Evolutionary conservation across 2,113 vertebrate species (phyloP).

Genomic region (Symphodus melops): DNA sequence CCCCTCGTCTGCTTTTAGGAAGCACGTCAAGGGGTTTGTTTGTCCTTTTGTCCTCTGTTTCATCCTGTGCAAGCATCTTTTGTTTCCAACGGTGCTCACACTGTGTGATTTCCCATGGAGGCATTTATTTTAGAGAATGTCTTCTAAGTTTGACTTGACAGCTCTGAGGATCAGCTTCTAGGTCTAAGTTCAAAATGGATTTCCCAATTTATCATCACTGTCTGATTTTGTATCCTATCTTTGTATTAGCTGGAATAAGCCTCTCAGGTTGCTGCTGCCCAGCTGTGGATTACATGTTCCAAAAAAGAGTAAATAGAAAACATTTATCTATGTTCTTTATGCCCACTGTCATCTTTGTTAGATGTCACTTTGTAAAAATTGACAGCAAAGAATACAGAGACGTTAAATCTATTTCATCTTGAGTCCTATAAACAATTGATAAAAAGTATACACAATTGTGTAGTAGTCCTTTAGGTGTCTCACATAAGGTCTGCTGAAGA

Average conservation of each 20-base stretch:
- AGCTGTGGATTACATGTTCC: too few species aligned
- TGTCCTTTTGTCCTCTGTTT: constrained; percentile 37
- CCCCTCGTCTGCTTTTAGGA: constrained; percentile 30
- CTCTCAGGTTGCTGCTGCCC: neutral
- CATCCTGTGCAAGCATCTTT: constrained; percentile 30
- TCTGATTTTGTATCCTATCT: neutral
- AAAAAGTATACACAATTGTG: neutral
- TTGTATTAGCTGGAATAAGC: neutral
- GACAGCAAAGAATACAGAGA: neutral
- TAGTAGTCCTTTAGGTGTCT: neutral
- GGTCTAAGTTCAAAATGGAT: constrained; percentile 4
- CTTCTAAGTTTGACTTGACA: constrained; percentile 7
- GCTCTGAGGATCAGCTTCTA: neutral
- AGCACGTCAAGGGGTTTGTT: constrained; percentile 21
- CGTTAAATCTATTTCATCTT: neutral
- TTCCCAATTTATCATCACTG: neutral
- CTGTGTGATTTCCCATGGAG: neutral
- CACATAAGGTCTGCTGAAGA: neutral
- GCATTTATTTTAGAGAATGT: constrained; percentile 14
- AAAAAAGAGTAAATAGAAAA: neutral
- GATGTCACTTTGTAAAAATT: neutral
- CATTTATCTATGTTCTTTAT: neutral
- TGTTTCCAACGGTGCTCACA: constrained; percentile 1
- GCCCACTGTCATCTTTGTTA: neutral
- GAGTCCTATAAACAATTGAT: neutral